Base-by-base conservation (phyloP, 2,888 invertebrate species). In the Microchrysa polita region DNA sequence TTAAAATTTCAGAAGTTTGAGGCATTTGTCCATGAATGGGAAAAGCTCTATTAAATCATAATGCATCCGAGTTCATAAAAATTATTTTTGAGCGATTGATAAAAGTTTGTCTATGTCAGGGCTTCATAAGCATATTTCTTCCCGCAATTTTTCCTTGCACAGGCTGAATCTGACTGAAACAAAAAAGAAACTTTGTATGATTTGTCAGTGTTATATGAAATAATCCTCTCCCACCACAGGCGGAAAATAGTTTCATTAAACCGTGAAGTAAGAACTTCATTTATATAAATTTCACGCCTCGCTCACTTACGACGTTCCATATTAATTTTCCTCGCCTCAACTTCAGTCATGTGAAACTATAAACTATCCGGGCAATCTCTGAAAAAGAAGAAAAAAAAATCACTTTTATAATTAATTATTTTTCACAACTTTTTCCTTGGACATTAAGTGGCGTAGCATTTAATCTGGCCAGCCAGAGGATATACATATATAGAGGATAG, bases 361-460 rank as follows among this genome's bases (percentile, higher is more conserved):
- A 48, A 48, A 48, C 48, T 10, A 12, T 48, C 14, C 14, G 16
- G 14, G 12, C 10, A 12, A 4, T 12, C 12, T 65, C 7, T 44
- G 44, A 2, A 65, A 48, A 48, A 65, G 20, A 44, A 65, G 40
- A 40, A 16, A 44, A 65, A 61, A 40, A 16, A 14, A 16, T 10
- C 40, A 16, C 7, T 22, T 48, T 48, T 12, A 48, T 65, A 65
- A 65, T 65, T 65, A 65, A 65, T 65, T 65, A 48, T 23, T 65
- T 48, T 42, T 48, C 34, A 5, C 44, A 65, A 65, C 44, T 65
- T 65, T 63, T 23, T 65, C 34, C 23, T 61, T 20, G 34, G 18
- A 7, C 20, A n/a, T n/a, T 20, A 2, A 44, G 65, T 65, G 48
- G 48, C 65, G 20, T 7, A 22, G 65, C 65, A 65, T 4, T 65